A percentile compares a stretch with the other conserved stretches of the same genome.
phyloP scores from a whole-genome alignment of 2,797 vertebrate species.

The Argya squamiceps region DNA sequence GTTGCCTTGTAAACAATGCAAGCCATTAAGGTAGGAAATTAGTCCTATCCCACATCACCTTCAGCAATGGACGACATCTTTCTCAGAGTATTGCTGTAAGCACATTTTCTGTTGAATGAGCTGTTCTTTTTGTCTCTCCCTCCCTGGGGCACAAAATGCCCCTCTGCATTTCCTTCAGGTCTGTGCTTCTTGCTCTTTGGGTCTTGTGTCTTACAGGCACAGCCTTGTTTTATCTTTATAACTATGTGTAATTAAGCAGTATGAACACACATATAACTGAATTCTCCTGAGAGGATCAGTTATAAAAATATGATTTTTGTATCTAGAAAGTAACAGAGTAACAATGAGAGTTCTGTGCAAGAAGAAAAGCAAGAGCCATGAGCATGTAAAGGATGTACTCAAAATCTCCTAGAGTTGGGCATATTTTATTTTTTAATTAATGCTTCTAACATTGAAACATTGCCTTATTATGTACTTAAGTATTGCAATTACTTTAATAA shows the following conservation, averaged over 20 bases:
- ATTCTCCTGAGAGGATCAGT: neutral
- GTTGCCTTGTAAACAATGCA: neutral
- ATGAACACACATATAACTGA: neutral
- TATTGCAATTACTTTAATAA: neutral
- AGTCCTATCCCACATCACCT: neutral
- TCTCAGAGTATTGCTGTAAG: neutral
- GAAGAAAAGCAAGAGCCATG: neutral
- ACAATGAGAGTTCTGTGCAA: neutral
- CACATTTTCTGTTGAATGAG: neutral
- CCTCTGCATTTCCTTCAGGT: neutral
- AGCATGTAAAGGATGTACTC: neutral
- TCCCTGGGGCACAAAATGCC: neutral
- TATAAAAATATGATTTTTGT: neutral
- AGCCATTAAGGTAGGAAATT: neutral
- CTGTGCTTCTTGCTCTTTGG: neutral
- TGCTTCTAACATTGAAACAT: neutral
- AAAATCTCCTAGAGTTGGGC: neutral
- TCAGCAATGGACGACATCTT: neutral
- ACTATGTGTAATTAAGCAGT: neutral
- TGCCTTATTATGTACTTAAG: neutral
- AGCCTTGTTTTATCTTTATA: neutral
- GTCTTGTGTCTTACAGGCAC: neutral
- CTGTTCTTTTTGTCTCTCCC: neutral
- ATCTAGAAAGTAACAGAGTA: neutral
- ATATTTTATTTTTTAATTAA: neutral